Percentiles rank a stretch among this genome's conserved stretches.
phyloP scores from a whole-genome alignment of 2,797 vertebrate genomes.

The Sparidentex hasta region DNA sequence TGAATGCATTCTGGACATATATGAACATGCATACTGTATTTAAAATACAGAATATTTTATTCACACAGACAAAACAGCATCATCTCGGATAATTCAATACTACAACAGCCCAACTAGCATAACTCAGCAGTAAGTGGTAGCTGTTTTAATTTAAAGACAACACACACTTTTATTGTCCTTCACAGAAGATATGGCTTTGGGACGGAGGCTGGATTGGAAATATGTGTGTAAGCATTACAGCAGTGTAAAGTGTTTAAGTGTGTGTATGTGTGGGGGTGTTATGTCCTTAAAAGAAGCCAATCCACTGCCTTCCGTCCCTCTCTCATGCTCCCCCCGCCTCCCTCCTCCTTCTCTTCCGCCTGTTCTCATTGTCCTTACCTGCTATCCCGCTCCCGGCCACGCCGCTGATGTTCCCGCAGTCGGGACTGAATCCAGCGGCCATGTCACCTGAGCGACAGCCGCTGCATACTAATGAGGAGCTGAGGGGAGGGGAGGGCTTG shows the following conservation, averaged over 20 bases:
- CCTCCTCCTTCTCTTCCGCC: constrained; percentile 4
- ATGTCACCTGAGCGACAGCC: constrained; percentile 72
- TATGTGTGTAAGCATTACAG: constrained; percentile 13
- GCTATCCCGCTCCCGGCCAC: constrained; percentile 55
- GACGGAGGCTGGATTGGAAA: constrained; percentile 6
- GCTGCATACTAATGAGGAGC: constrained; percentile 71
- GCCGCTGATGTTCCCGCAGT: constrained; percentile 65
- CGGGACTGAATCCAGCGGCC: constrained; percentile 61
- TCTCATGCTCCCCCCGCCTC: not conserved
- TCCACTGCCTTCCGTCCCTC: not conserved
- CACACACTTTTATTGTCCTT: not conserved
- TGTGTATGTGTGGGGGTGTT: constrained; percentile 7
- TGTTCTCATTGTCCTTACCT: constrained; percentile 78
- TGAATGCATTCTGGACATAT: not conserved
- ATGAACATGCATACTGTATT: not conserved
- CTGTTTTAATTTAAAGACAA: not conserved
- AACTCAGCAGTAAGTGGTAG: not conserved
- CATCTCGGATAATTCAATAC: not conserved
- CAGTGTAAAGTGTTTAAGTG: not conserved
- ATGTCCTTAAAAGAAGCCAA: constrained; percentile 18
- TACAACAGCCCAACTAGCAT: not conserved
- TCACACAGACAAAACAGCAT: not conserved
- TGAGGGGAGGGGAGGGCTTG: not conserved
- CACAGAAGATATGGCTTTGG: not conserved
- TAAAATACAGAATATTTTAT: constrained; percentile 11